A percentile compares a stretch with the other conserved stretches of the same genome.
Evolutionary conservation across 2,113 vertebrate genomes (phyloP).

Genomic region (Ancistrus triradiatus): DNA sequence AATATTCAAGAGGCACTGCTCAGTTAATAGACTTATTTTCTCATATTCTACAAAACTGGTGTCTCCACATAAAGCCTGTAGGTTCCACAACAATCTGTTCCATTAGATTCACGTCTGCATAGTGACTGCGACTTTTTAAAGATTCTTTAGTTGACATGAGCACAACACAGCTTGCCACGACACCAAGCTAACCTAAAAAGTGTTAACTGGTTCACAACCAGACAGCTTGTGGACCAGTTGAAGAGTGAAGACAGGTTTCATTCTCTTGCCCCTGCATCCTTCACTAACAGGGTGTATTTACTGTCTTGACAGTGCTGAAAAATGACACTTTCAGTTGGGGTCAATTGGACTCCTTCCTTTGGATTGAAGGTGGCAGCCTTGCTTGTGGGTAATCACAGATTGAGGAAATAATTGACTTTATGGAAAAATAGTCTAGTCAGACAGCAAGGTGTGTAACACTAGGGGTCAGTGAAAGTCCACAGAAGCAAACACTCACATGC

Average conservation of each 20-base stretch:
- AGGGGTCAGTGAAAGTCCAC: slow-evolving; percentile 71
- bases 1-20: slow-evolving; percentile 34
- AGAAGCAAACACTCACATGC: no score
- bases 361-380: slow-evolving; percentile 59
- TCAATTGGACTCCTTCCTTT: slow-evolving; percentile 69
- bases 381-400: slow-evolving; percentile 63
- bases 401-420: slow-evolving; percentile 63
- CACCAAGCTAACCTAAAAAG: slow-evolving; percentile 34
- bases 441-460: slow-evolving; percentile 58
- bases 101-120: slow-evolving; percentile 61
- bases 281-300: slow-evolving; percentile 48
- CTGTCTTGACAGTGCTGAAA: slow-evolving; percentile 58
- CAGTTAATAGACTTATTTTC: slow-evolving; percentile 39
- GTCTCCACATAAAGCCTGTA: slow-evolving; percentile 60
- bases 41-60: slow-evolving; percentile 47
- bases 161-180: slow-evolving; percentile 47
- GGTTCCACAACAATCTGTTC: slow-evolving; percentile 69
- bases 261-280: no score
- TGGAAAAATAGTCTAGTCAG: slow-evolving; percentile 36
- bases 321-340: slow-evolving; percentile 74
- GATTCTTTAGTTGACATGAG: slow-evolving; percentile 59
- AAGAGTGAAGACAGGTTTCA: no score
- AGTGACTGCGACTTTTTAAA: slow-evolving; percentile 67
- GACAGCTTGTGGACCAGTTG: no score
- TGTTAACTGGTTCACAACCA: background rate